Evolutionary conservation across 2,888 invertebrate species (phyloP).

Genomic region (Agrochola macilenta): DNA sequence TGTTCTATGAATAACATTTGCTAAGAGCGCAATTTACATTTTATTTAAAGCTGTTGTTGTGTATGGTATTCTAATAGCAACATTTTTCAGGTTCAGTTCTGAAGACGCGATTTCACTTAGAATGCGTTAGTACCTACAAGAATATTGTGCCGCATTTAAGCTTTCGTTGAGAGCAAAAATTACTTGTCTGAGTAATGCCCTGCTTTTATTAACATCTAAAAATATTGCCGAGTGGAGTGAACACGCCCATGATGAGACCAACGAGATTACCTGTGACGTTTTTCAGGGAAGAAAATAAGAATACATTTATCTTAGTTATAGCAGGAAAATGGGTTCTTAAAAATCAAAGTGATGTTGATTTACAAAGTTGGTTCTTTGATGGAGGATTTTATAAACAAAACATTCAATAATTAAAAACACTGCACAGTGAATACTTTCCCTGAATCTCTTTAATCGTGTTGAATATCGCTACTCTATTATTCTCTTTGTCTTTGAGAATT

Average conservation of each 20-base stretch:
- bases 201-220: slow-evolving; percentile 81
- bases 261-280: slow-evolving; percentile 77
- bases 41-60: slow-evolving; percentile 74
- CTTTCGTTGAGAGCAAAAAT: slow-evolving; percentile 72
- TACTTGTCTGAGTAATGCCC: slow-evolving; percentile 80
- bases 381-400: slow-evolving; percentile 20
- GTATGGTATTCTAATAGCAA: slow-evolving; percentile 72
- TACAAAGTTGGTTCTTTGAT: background rate
- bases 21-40: slow-evolving; percentile 83
- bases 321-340: slow-evolving; percentile 63
- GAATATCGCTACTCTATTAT: slow-evolving; percentile 31
- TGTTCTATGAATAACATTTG: slow-evolving; percentile 86
- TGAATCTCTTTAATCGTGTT: slow-evolving; percentile 25
- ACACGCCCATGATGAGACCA: slow-evolving; percentile 75
- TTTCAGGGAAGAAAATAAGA: slow-evolving; percentile 72
- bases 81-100: slow-evolving; percentile 62
- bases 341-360: slow-evolving; percentile 60
- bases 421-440: slow-evolving; percentile 4
- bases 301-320: slow-evolving; percentile 74
- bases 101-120: slow-evolving; percentile 40
- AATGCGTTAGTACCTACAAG: background rate
- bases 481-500: slow-evolving; percentile 48
- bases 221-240: slow-evolving; percentile 77
- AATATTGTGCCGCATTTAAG: slow-evolving; percentile 46
- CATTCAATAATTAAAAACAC: slow-evolving; percentile 30